Percentiles rank a stretch among this genome's conserved stretches.
Evolutionary conservation across 37 sponge, comb jelly and placozoan species (phyloP).

Genomic region (Halisarca cf. caerulea): DNA sequence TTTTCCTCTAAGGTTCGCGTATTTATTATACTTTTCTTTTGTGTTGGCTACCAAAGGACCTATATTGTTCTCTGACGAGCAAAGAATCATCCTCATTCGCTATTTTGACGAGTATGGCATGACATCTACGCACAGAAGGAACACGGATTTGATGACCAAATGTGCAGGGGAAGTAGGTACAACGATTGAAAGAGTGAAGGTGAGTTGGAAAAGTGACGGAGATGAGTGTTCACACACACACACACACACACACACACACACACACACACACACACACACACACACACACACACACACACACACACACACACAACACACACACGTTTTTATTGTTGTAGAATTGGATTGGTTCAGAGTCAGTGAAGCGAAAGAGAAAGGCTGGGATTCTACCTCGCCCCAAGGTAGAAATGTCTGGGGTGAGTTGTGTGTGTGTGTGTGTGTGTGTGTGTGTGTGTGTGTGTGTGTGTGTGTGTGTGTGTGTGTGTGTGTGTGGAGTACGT

Average conservation of each 20-base stretch:
- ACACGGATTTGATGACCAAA: conserved; percentile 64
- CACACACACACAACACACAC: too few species aligned
- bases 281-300: background rate
- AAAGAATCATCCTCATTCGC: conserved; percentile 50
- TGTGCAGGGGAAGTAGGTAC: conserved; percentile 71
- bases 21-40: too few species aligned
- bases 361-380: conserved; percentile 85
- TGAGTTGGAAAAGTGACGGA: too few species aligned
- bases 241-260: too few species aligned
- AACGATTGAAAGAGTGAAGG: conserved; percentile 80
- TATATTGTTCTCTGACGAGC: conserved; percentile 57
- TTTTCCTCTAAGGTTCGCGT: too few species aligned
- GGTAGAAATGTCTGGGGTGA: conserved; percentile 69
- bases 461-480: background rate
- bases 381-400: conserved; percentile 82
- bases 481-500: background rate
- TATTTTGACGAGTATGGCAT: conserved; percentile 88
- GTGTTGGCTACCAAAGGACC: background rate
- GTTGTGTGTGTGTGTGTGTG: conserved; percentile 4
- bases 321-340: too few species aligned
- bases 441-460: background rate
- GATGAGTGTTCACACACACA: too few species aligned
- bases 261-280: background rate
- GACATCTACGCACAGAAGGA: conserved; percentile 83
- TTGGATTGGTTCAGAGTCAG: conserved; percentile 92